Base-by-base conservation (phyloP, 2,797 vertebrate genomes). In the Periparus ater region DNA sequence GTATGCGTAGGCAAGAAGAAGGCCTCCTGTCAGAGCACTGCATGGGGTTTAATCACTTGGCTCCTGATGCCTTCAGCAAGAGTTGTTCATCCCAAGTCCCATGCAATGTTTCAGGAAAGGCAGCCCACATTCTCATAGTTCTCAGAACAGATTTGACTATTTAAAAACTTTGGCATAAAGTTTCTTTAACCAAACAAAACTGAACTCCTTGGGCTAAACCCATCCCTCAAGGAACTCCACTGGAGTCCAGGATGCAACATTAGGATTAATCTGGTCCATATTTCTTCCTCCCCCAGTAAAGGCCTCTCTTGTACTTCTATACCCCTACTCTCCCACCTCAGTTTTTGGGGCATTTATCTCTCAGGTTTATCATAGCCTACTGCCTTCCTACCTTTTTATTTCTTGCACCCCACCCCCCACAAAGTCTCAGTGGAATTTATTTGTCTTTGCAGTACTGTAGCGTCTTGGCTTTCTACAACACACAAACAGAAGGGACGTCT, bases 11-110 rank as follows among this genome's bases (percentile, higher is more conserved):
- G 93, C 91, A 94, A 96, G 88, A 91, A 94, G 93, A 38, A 38
- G 63, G 91, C 85, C 93, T 95, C 91, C 90, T 96, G 95, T 95
- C 94, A 96, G 86, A 96, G 90, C 94, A 57, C 94, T 90, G 95
- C 96, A 96, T 93, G 93, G 89, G 91, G 89, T 85, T 96, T 96
- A 93, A 93, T 96, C 96, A 95, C 71, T 93, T 89, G 94, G 96
- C 93, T 97, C 84, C 84, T 53, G 23, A 71, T 81, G 91, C 80
- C 87, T 96, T 95, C 85, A 92, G 88, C 74, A 1, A 85, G 76
- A 97, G 85, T 80, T 91, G 95, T 94, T 95, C 94, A 79, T 94
- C 96, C 86, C 75, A 94, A 95, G 88, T 82, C 91, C 88, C 79
- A 94, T 96, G 80, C 85, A 94, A 77, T 21, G 50, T 74, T 96